Base-by-base conservation (phyloP, 1,140 invertebrate genomes). In the Ptiloglossa arizonensis region DNA sequence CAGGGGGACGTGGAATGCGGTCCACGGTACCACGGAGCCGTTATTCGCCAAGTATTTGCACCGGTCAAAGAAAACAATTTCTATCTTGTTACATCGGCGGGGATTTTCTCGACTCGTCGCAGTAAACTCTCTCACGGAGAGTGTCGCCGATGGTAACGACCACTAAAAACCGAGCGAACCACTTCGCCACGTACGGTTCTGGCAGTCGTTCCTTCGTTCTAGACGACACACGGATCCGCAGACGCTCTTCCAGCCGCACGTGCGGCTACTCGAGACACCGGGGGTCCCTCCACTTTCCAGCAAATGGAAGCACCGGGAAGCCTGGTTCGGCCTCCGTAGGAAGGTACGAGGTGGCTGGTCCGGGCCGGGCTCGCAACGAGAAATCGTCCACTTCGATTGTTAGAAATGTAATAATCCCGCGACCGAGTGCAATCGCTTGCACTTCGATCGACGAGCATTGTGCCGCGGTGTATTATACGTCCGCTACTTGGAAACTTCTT, bases 101-200 rank as follows among this genome's bases (percentile, higher is more conserved):
- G 46, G 44, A 63, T 63, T 72, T 67, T 56, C 35, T 15, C 24
- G 13, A 17, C 5, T 44, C 13, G n/a, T 15, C 13, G 52, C 38
- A 41, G 19, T 57, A 68, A 75, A 75, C 24, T 9, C 32, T 32
- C 13, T 52, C 24, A 8, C 15, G 56, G 27, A 17, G 44, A 60
- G 74, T 41, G 67, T 70, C 74, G 74, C 35, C 75, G 67, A 71
- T 71, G 44, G 57, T 77, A 70, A 77, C 67, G 56, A 38, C 46
- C 75, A 71, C 75, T 77, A 71, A 77, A 77, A 71, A 60, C 44
- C 75, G 67, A 71, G n/a, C 44, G 66, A 54, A 59, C 57, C 75
- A 70, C 75, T 77, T 67, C 57, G 67, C 57, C 64, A 62, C 67
- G 66, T 77, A 71, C 67, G 67, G 38, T 68, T 48, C 73, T 52